Evolutionary conservation across 23 tunicate genomes (phyloP).

Genomic region (Pegea sp.): DNA sequence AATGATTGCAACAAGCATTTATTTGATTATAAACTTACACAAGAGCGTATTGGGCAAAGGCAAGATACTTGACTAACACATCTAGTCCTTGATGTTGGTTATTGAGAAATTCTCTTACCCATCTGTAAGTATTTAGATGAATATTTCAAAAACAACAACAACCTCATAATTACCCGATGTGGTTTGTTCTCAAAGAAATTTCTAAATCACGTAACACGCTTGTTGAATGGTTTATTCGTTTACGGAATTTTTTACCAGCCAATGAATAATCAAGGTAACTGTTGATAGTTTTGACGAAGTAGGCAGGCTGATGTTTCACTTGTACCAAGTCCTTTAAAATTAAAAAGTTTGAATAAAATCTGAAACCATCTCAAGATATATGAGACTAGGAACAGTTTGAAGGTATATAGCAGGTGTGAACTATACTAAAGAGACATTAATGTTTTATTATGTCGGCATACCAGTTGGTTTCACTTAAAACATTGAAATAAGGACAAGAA

Average conservation of each 20-base stretch:
- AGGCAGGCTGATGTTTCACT: constrained; percentile 70
- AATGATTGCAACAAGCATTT: background rate
- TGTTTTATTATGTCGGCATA: too few relatives aligned
- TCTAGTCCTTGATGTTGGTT: constrained; percentile 84
- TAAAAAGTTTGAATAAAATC: too few relatives aligned
- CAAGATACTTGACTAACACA: constrained; percentile 83
- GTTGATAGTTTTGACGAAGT: constrained; percentile 30
- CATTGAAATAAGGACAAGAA: too few relatives aligned
- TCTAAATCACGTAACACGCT: constrained; percentile 70
- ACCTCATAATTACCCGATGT: constrained; percentile 55
- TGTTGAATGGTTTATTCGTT: constrained; percentile 54
- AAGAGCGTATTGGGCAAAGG: constrained; percentile 88
- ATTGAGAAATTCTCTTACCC: constrained; percentile 95
- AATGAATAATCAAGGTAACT: constrained; percentile 54
- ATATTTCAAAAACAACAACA: too few relatives aligned
- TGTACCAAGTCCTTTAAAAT: constrained; percentile 86
- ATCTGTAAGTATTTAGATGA: too few relatives aligned
- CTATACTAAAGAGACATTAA: too few relatives aligned
- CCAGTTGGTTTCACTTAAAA: too few relatives aligned
- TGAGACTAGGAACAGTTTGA: too few relatives aligned
- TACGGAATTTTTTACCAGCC: constrained; percentile 48
- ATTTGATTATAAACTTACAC: constrained; percentile 20
- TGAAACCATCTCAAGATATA: too few relatives aligned
- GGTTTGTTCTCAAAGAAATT: constrained; percentile 92
- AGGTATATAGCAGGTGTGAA: too few relatives aligned